A percentile compares a stretch with the other conserved stretches of the same genome.
Evolutionary conservation across 2,113 vertebrate genomes (phyloP).

Genomic region (Alosa alosa): DNA sequence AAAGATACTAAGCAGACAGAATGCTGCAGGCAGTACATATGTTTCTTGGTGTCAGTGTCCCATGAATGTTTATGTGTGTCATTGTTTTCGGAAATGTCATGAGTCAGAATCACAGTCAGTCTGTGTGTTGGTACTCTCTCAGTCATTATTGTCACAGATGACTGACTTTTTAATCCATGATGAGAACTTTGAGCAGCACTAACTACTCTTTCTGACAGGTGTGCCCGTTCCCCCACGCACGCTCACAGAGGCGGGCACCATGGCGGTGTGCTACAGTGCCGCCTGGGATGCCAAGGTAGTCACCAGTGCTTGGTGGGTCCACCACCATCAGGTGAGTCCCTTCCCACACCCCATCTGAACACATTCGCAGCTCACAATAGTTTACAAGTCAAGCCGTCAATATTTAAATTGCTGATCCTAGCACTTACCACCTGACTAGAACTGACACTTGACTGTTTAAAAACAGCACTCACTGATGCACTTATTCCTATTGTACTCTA

Average conservation of each 20-base stretch:
- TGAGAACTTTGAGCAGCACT: neutral
- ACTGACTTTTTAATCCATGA: neutral
- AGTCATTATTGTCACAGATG: neutral
- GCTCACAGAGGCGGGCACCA: constrained; percentile 90
- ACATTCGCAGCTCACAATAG: neutral
- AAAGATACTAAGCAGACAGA: neutral
- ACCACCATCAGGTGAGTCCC: constrained; percentile 88
- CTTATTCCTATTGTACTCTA: too few species aligned
- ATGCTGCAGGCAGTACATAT: neutral
- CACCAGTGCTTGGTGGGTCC: constrained; percentile 98
- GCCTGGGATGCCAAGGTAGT: constrained; percentile 96
- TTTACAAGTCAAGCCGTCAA: neutral
- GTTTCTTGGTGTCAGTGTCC: neutral
- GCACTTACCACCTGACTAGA: too few species aligned
- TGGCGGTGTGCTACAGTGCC: constrained; percentile 95
- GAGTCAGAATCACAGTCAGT: neutral
- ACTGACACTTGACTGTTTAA: too few species aligned
- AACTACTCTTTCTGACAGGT: constrained; percentile 62
- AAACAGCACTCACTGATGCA: too few species aligned
- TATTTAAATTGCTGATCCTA: neutral
- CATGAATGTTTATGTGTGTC: neutral
- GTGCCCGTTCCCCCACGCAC: constrained; percentile 85
- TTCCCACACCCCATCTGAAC: neutral
- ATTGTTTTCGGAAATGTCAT: neutral
- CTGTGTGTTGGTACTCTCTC: too few species aligned